Evolutionary conservation across 2,888 invertebrate genomes (phyloP).

Genomic region (Spicauda simplicius): DNA sequence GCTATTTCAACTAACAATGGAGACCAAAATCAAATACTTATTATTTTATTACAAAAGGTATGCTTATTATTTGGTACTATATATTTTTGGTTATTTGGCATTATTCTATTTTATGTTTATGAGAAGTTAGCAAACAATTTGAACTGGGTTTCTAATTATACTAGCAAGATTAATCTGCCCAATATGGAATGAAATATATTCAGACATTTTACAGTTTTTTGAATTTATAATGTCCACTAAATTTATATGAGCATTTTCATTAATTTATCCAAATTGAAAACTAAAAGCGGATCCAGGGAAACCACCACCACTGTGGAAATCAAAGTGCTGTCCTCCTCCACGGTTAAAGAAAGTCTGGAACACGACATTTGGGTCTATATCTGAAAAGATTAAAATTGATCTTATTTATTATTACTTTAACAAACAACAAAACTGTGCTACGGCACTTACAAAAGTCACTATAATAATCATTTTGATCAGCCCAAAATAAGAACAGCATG

Average conservation of each 20-base stretch:
- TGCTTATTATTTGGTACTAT: slow-evolving; percentile 10
- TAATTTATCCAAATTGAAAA: slow-evolving; percentile 88
- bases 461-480: too few species aligned
- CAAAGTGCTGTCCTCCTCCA: slow-evolving; percentile 80
- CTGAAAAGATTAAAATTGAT: slow-evolving; percentile 72
- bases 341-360: slow-evolving; percentile 93
- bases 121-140: slow-evolving; percentile 9
- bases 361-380: slow-evolving; percentile 93
- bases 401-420: too few species aligned
- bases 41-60: slow-evolving; percentile 4
- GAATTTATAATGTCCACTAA: slow-evolving; percentile 25
- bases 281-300: slow-evolving; percentile 87
- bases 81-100: slow-evolving; percentile 26
- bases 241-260: slow-evolving; percentile 1
- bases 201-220: slow-evolving; percentile 45
- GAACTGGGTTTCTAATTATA: slow-evolving; percentile 17
- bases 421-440: too few species aligned
- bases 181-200: slow-evolving; percentile 48
- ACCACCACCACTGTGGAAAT: slow-evolving; percentile 79
- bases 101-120: slow-evolving; percentile 22
- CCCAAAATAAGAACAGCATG: too few species aligned
- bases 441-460: too few species aligned
- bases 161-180: slow-evolving; percentile 21
- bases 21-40: not conserved
- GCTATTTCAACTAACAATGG: not conserved